phyloP scores from a whole-genome alignment of 2,113 vertebrate genomes.

The Etheostoma cragini region DNA sequence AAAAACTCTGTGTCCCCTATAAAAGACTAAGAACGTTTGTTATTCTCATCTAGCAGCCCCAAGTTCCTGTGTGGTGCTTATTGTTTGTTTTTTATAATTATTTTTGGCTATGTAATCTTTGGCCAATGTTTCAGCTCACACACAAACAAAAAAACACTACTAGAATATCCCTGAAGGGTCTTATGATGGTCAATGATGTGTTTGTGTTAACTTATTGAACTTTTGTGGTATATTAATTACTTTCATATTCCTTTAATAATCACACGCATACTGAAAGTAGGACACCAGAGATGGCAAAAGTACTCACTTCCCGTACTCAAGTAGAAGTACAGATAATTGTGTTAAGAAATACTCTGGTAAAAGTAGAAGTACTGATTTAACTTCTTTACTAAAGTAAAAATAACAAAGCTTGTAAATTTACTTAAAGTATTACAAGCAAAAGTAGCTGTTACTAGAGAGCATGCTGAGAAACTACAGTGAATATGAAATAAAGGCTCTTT shows the following conservation, averaged over 20 bases:
- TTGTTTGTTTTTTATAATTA: conserved; percentile 27
- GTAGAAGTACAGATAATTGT: no score
- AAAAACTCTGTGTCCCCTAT: conserved; percentile 49
- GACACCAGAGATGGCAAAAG: background rate
- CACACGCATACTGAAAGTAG: background rate
- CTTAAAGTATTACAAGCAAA: no score
- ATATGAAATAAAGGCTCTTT: no score
- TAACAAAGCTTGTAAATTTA: no score
- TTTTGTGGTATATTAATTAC: conserved; percentile 10
- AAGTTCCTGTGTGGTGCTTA: conserved; percentile 49
- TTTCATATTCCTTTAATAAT: conserved; percentile 16
- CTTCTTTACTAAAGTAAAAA: no score
- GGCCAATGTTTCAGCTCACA: conserved; percentile 60
- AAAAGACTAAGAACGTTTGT: conserved; percentile 47
- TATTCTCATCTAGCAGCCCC: conserved; percentile 57
- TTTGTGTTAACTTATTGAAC: conserved; percentile 37
- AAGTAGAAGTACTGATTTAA: no score
- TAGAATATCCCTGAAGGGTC: conserved; percentile 24
- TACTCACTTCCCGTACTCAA: no score
- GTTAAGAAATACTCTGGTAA: no score
- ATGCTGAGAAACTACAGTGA: no score
- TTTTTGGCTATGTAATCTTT: conserved; percentile 52
- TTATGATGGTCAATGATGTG: conserved; percentile 36
- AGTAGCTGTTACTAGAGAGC: no score
- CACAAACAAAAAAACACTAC: background rate